phyloP scores from a whole-genome alignment of 64 coral and sea anemone genomes.

The Pocillopora damicornis region DNA sequence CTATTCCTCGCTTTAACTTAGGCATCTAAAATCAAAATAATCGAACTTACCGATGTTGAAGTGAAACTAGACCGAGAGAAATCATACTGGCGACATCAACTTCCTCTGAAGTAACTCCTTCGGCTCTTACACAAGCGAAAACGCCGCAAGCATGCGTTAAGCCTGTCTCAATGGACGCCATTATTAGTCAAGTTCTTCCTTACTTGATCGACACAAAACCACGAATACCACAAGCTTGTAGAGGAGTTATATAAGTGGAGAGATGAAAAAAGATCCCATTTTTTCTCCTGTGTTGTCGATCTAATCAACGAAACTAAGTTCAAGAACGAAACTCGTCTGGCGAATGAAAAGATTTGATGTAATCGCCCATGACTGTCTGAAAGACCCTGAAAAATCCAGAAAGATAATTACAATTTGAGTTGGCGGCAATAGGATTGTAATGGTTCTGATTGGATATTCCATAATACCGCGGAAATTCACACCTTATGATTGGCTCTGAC shows the following conservation, averaged over 20 bases:
- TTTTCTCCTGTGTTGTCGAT: not conserved
- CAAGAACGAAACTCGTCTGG: not conserved
- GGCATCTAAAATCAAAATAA: not conserved
- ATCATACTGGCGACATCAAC: slow-evolving; percentile 88
- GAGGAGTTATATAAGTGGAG: not conserved
- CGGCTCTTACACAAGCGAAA: slow-evolving; percentile 84
- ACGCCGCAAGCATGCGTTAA: slow-evolving; percentile 81
- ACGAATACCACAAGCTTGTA: not conserved
- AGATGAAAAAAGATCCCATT: not conserved
- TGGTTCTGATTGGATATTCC: slow-evolving; percentile 7
- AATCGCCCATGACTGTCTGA: not conserved
- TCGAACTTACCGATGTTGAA: slow-evolving; percentile 83
- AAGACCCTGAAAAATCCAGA: not conserved
- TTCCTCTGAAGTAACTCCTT: slow-evolving; percentile 73
- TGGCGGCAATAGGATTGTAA: not conserved
- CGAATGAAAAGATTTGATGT: not conserved
- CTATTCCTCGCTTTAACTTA: not conserved
- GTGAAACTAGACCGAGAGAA: slow-evolving; percentile 77
- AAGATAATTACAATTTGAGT: not conserved
- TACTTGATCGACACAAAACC: not conserved
- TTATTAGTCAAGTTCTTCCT: not conserved
- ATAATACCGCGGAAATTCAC: not conserved
- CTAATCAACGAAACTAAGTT: not conserved
- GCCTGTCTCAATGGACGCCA: slow-evolving; percentile 56
- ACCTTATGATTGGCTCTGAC: not conserved